phyloP scores from a whole-genome alignment of 2,113 vertebrate genomes.

The Sebastes fasciatus region DNA sequence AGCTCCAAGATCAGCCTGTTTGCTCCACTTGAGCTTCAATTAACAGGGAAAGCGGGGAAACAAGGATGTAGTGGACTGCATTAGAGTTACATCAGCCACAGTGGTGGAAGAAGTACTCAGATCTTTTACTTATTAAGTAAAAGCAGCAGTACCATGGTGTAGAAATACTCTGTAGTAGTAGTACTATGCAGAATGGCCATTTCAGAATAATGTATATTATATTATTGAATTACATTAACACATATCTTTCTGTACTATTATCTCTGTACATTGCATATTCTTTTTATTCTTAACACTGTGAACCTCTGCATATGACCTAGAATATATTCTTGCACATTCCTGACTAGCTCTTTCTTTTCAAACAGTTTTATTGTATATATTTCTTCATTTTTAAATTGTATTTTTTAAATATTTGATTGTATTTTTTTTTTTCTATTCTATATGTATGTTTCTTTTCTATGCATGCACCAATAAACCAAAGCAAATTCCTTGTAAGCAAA shows the following conservation, averaged over 20 bases:
- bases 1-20: conserved; percentile 19
- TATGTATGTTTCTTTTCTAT: not conserved
- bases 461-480: not conserved
- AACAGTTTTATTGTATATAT: too few species aligned
- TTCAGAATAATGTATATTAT: not conserved
- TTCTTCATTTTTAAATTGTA: too few species aligned
- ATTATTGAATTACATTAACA: not conserved
- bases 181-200: not conserved
- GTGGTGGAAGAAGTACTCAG: too few species aligned
- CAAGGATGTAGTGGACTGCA: not conserved
- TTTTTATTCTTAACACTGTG: not conserved
- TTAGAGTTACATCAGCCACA: not conserved
- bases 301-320: not conserved
- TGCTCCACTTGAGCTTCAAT: conserved; percentile 31
- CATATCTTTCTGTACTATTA: too few species aligned
- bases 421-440: too few species aligned
- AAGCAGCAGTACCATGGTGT: not conserved
- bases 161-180: not conserved
- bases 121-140: not conserved
- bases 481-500: not conserved
- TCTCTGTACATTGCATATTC: not conserved
- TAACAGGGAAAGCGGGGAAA: not conserved
- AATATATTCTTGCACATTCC: too few species aligned
- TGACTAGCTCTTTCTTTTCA: too few species aligned
- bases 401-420: too few species aligned